Percentiles rank a stretch among this genome's conserved stretches.
These are phyloP conservation scores for Pteropus rufus DNA, from an alignment of 2,797 vertebrate genomes.

Conservation along the genomic window DNA sequence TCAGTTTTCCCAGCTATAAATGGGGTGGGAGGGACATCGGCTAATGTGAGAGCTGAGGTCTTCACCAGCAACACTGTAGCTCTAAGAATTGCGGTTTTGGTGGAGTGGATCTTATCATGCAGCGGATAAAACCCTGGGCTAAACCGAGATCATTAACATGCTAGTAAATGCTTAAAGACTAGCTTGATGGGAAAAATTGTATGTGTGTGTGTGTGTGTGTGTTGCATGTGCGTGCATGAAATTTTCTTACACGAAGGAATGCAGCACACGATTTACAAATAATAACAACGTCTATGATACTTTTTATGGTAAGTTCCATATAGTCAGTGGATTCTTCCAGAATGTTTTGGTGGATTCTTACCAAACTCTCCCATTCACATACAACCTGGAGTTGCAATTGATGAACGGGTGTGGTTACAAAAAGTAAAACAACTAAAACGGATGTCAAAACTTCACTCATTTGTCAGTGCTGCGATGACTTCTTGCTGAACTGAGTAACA, in stretches of 20 bases:
- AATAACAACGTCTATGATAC: not conserved
- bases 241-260: not conserved
- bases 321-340: not conserved
- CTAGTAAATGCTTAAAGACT: not conserved
- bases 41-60: not conserved
- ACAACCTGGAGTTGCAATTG: not conserved
- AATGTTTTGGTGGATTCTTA: not conserved
- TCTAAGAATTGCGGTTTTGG: not conserved
- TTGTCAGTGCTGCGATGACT: not conserved
- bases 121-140: not conserved
- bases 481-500: not conserved
- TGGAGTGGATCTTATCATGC: not conserved
- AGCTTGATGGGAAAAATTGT: not conserved
- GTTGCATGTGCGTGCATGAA: not conserved
- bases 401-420: not conserved
- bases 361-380: not conserved
- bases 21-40: not conserved
- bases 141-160: not conserved
- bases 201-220: not conserved
- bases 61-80: not conserved
- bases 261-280: not conserved
- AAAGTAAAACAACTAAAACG: not conserved
- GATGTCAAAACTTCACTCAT: not conserved
- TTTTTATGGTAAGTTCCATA: not conserved
- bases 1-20: not conserved